Base-by-base conservation (phyloP, 2,113 vertebrate species). In the Henicopernis longicauda region DNA sequence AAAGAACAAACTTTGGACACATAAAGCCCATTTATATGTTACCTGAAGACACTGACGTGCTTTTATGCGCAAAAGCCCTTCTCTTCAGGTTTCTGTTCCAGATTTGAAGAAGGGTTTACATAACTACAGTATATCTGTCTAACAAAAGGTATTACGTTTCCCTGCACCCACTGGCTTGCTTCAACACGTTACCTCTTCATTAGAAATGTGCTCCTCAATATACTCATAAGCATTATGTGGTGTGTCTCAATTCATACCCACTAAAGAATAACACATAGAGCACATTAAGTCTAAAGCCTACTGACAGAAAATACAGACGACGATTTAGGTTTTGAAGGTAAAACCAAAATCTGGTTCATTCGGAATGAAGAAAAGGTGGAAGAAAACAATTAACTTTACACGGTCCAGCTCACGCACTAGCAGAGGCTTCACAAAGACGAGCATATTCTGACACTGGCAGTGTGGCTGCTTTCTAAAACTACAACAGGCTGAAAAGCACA, bases 381-480 rank as follows among this genome's bases (percentile, higher is more conserved):
- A 92, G 71, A 59, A 55, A 71, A 54, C 3, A 52, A 44, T 55
- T 58, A 81, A 81, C 19, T 74, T 32, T 40, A 21, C 52, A 12
- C 0, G 2, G 44, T 58, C 11, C 65, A 67, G 34, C 59, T 82
- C 47, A 36, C 0, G 0, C 10, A 11, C 13, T 19, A 88, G 47
- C 79, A 73, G 26, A 65, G 86, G 22, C 15, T 59, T 86, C 73
- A 69, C 22, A 31, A 71, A 86, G 42, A 57, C 0, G 0, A 77
- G 13, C 14, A 15, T 9, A 45, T 40, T 47, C 45, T 70, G 17
- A 69, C 59, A 32, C 40, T 38, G 47, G 25, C 59, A 72, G 16
- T 1, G 14, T 29, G 38, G 38, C 47, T 93, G 73, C 92, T 93
- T 93, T 86, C 59, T 67, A 55, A 82, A 92, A 91, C 13, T 73